Evolutionary conservation across 1,140 invertebrate species (phyloP), one percentile per base, ranked within the genome.

Genomic region (Macrosteles quadrilineatus): DNA sequence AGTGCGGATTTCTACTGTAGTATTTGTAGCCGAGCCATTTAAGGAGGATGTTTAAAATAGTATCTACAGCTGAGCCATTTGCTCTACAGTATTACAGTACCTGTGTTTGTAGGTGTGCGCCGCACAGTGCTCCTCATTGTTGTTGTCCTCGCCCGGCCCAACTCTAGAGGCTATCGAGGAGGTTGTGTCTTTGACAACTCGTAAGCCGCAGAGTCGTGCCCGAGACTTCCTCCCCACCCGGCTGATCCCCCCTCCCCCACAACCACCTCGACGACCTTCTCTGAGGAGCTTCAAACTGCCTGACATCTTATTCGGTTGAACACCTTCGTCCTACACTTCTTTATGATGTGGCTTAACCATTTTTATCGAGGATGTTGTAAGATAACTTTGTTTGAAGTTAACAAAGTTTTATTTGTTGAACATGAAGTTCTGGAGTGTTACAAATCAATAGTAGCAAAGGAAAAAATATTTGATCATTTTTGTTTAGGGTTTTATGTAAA

Each of bases 71-170:
- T n/a, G n/a, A n/a, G n/a, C n/a, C n/a, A n/a, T n/a, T n/a, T n/a
- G n/a, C n/a, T n/a, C n/a, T n/a, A n/a, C n/a, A n/a, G n/a, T n/a
- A n/a, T n/a, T n/a, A n/a, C n/a, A n/a, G n/a, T n/a, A n/a, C n/a
- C 81, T 36, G 32, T 36, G 32, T 36, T 36, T 36, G 32, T 36
- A 36, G 32, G 92, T 96, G 0, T 97, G 95, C 80, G 91, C 91
- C 17, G 92, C 93, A 0, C 95, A 97, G 81, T 97, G 95, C 76
- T 90, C 90, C 17, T 88, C 86, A 71, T 78, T 87, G 47, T 75
- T 87, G 12, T 78, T 85, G 30, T 77, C 80, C 40, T 76, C 80
- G 0, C 79, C 81, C 1, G 64, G 78, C 9, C 73, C 72, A 0
- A 55, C 72, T 0, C 67, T 67, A n/a, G 43, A 57, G 19, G 68